These are phyloP conservation scores for Ascidia mentula DNA, from an alignment of 23 tunicate species.

Conservation along the genomic window DNA sequence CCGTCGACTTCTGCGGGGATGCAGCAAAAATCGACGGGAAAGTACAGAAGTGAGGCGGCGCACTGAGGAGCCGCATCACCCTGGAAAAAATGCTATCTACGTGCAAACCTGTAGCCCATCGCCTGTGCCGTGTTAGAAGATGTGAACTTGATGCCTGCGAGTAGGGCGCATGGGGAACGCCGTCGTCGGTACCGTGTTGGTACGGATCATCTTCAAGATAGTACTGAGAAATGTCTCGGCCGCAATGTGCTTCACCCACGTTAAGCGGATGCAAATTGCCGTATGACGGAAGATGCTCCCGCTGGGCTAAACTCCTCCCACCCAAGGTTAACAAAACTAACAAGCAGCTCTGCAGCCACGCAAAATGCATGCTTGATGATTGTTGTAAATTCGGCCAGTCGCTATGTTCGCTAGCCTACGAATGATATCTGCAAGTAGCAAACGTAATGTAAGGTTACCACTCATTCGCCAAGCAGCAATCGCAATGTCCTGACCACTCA, in stretches of 20 bases:
- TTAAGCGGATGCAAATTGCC: conserved; percentile 66
- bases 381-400: neutral
- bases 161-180: neutral
- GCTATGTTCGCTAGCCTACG: neutral
- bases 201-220: neutral
- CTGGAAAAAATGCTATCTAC: neutral
- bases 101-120: conserved; percentile 58
- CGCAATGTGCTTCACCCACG: conserved; percentile 79
- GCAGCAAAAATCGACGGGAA: neutral
- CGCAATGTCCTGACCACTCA: too few relatives aligned
- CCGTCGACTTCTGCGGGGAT: conserved; percentile 3
- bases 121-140: conserved; percentile 11
- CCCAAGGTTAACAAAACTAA: too few relatives aligned
- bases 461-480: neutral
- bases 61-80: neutral
- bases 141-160: neutral
- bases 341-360: neutral
- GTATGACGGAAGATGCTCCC: conserved; percentile 29
- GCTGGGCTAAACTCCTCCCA: neutral
- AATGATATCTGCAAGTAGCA: neutral
- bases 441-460: neutral
- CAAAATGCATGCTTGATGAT: neutral
- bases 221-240: conserved; percentile 72
- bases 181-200: neutral
- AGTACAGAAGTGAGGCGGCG: neutral